Conservation (phyloP, 2,113 vertebrate genomes). For the Brachypodius melanocephalos region DNA sequence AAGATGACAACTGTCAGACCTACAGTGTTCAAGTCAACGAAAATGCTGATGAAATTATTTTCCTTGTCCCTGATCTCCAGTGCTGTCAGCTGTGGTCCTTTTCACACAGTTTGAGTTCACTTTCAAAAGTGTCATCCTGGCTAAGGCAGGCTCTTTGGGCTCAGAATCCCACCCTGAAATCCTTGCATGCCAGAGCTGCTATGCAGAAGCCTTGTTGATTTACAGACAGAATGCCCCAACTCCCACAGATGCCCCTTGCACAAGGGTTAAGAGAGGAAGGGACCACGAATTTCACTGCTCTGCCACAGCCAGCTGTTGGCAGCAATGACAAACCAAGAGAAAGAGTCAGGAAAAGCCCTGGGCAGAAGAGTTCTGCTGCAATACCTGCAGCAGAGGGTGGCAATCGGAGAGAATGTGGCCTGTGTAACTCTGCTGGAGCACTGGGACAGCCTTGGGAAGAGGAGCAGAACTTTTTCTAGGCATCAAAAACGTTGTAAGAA, state of each 20-base stretch:
- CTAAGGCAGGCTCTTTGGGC: not conserved
- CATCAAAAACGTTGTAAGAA: not conserved
- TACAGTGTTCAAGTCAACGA: not conserved
- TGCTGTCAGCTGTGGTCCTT: not conserved
- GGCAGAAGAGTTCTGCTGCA: not conserved
- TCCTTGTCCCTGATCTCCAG: not conserved
- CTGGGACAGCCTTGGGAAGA: not conserved
- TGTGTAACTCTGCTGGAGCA: not conserved
- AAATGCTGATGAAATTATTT: not conserved
- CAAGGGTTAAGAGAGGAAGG: not conserved
- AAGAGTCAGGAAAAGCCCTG: not conserved
- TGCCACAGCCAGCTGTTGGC: not conserved
- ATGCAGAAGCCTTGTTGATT: not conserved
- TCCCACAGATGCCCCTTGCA: not conserved
- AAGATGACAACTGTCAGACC: conserved; percentile 20
- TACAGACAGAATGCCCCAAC: not conserved
- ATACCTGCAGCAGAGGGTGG: not conserved
- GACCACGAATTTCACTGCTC: not conserved
- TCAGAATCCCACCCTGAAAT: not conserved
- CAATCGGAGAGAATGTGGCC: fast-evolving
- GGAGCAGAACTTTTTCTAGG: not conserved
- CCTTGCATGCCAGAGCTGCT: not conserved
- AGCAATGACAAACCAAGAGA: not conserved
- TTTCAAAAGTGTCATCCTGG: not conserved
- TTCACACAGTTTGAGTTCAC: not conserved